Evolutionary conservation across 2,888 invertebrate species (phyloP), one percentile per base, ranked within the genome.

Genomic region (Endotricha flammealis): DNA sequence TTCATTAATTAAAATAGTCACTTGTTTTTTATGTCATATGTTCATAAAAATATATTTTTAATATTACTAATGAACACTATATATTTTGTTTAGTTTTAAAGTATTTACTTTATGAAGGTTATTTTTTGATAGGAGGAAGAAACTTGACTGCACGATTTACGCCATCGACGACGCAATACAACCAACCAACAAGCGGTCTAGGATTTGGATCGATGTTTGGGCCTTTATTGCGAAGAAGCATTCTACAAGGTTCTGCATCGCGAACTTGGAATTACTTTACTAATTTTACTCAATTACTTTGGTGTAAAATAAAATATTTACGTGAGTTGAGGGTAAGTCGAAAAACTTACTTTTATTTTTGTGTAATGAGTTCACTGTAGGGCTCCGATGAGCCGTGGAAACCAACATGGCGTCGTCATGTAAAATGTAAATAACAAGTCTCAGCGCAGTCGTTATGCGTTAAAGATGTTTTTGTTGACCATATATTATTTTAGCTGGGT

Each of bases 141-240:
- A 54, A 53, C 50, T 44, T 51, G 43, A 37, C 45, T 43, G 48
- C 50, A 47, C 54, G 41, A 50, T 55, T 54, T 57, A 58, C 64
- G 65, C 63, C 66, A 65, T 70, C 62, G 54, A 54, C 58, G 59
- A 63, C 69, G n/a, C n/a, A n/a, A n/a, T n/a, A n/a, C 74, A 72
- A 79, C 70, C 60, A 66, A 72, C 64, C 62, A 64, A 59, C 58
- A 33, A 41, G 50, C 61, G 57, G 70, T 66, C 64, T 75, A 55
- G 71, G 72, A 87, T 82, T 89, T 87, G 89, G 90, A 90, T 90
- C 90, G 89, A 90, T 90, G 90, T 90, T 90, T 82, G 89, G 89
- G 80, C 88, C 89, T 83, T 83, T 90, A 80, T 72, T 89, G 80
- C 87, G 85, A 86, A 88, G 88, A 87, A 87, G 88, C 78, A 81